Evolutionary conservation across 2,797 vertebrate genomes (phyloP), one percentile per base, ranked within the genome.

Genomic region (Sciaenops ocellatus): DNA sequence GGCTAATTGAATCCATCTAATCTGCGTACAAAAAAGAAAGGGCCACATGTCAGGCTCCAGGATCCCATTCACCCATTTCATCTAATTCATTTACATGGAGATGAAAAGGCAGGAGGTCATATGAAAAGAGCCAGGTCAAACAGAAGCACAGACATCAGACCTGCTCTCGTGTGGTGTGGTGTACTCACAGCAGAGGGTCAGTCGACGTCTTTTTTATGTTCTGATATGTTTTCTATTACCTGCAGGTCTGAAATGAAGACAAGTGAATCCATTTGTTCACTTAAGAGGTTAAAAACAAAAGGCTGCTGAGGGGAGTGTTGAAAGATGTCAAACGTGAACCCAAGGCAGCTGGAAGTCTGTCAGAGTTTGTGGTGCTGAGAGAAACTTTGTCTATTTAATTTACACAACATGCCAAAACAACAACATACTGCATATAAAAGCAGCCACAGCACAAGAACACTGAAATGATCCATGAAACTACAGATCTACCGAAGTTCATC

Each of bases 1-100:
- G 63, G 72, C 77, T 94, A 93, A 94, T 89, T 89, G 61, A 94
- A 90, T 94, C 80, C 64, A 87, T 85, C 76, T 85, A 83, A 93
- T 90, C 77, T 64, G 63, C 34, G 78, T 64, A 38, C 60, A 66
- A 73, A 64, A 70, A 79, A 76, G 22, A 77, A 56, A 68, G 76
- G 73, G 60, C 71, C 84, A 79, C 79, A 84, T 91, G 89, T 90
- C 79, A 73, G 80, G 71, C 84, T 83, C 77, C 88, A 87, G 76
- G 62, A 84, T 83, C 87, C 67, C 75, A 64, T 83, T 85, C 76
- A 87, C 61, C 63, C 83, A 70, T 79, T 85, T 87, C n/a, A 79
- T 82, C 70, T 92, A 92, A 94, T 92, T 87, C 12, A 87, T 92
- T 93, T 93, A 90, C 72, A 82, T 52, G 55, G 60, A 84, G 87